Conservation (phyloP, 2,888 invertebrate genomes). For the Aethes cnicana region DNA sequence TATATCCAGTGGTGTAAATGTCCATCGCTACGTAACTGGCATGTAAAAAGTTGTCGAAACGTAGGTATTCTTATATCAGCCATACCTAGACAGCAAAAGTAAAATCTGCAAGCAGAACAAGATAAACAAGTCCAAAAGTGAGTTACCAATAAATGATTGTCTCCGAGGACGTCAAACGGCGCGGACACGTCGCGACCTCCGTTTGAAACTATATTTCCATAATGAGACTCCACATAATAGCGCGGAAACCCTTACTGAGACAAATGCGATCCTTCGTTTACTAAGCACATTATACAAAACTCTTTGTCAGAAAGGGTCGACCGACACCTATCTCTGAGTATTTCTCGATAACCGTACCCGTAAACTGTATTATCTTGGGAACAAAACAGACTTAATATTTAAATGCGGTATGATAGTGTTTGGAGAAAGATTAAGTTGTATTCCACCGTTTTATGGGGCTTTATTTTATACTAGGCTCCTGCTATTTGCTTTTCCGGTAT, state of each 20-base stretch:
- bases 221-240: slow-evolving; percentile 23
- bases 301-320: slow-evolving; percentile 25
- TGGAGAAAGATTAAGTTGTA: too few relatives aligned
- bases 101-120: neutral
- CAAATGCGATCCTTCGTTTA: slow-evolving; percentile 25
- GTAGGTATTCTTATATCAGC: too few relatives aligned
- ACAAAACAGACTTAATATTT: slow-evolving; percentile 25
- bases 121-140: neutral
- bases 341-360: slow-evolving; percentile 16
- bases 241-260: slow-evolving; percentile 21
- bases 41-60: too few relatives aligned
- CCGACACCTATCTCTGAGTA: slow-evolving; percentile 13
- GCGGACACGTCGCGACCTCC: slow-evolving; percentile 12
- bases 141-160: slow-evolving; percentile 11
- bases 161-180: slow-evolving; percentile 8
- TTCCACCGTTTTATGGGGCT: neutral
- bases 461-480: too few relatives aligned
- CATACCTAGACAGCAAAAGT: neutral
- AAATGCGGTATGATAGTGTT: slow-evolving; percentile 3
- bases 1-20: too few relatives aligned
- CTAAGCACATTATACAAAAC: slow-evolving; percentile 30
- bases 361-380: slow-evolving; percentile 18
- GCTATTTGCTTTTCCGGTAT: too few relatives aligned
- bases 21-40: too few relatives aligned
- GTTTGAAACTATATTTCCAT: slow-evolving; percentile 29